phyloP scores from a whole-genome alignment of 2,113 vertebrate species.

The Ammodytes dubius region DNA sequence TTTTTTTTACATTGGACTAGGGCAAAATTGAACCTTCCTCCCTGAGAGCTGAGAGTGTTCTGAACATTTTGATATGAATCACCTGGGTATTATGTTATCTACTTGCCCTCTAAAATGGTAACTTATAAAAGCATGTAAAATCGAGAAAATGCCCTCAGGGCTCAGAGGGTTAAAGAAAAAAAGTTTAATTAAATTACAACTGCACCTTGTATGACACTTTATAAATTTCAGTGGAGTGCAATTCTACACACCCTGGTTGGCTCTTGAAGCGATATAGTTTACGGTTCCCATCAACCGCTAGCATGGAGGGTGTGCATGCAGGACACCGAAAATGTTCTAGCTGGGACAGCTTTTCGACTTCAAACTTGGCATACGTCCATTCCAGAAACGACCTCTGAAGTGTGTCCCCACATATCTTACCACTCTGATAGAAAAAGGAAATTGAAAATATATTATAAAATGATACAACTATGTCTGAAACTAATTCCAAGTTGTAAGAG shows the following conservation, averaged over 20 bases:
- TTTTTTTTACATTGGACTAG: too few relatives aligned
- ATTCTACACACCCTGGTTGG: neutral
- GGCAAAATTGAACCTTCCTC: too few relatives aligned
- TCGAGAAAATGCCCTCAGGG: neutral
- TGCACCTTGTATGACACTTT: neutral
- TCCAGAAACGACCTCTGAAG: neutral
- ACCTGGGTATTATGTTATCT: too few relatives aligned
- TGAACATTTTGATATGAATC: too few relatives aligned
- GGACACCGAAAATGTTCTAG: neutral
- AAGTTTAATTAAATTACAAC: neutral
- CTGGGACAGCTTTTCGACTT: neutral
- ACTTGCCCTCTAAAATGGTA: too few relatives aligned
- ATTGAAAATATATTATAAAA: neutral
- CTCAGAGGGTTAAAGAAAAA: neutral
- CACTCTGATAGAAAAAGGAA: neutral
- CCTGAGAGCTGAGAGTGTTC: too few relatives aligned
- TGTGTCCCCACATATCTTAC: neutral
- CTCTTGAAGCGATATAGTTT: neutral
- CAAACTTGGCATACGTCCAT: neutral
- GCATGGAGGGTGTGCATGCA: neutral
- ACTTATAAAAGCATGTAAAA: too few relatives aligned
- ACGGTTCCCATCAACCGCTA: neutral
- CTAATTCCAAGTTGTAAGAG: too few relatives aligned
- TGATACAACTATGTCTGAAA: too few relatives aligned
- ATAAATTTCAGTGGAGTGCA: neutral